A percentile compares a stretch with the other conserved stretches of the same genome.
phyloP scores from a whole-genome alignment of 2,888 invertebrate genomes.

The Ophioninae sp. region DNA sequence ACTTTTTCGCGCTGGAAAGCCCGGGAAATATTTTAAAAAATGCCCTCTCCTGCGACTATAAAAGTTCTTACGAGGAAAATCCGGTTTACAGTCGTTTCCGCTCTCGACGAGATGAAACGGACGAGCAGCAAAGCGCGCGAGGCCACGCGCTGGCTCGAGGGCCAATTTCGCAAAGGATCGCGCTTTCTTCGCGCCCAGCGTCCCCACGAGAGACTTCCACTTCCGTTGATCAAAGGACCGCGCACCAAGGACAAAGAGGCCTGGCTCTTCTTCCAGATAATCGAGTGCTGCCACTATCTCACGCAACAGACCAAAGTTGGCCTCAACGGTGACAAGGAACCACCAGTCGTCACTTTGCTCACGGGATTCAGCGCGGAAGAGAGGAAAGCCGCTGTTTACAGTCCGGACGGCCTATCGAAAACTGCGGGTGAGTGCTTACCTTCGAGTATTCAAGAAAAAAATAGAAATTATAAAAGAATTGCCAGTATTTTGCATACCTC shows the following conservation, averaged over 20 bases:
- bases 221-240: conserved; percentile 89
- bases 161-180: conserved; percentile 92
- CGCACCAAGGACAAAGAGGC: conserved; percentile 88
- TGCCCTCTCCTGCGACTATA: no score
- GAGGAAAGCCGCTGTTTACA: conserved; percentile 84
- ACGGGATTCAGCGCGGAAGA: conserved; percentile 84
- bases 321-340: conserved; percentile 79
- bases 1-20: not conserved
- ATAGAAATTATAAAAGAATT: no score
- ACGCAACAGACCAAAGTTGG: conserved; percentile 81
- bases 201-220: conserved; percentile 88
- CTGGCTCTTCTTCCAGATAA: conserved; percentile 89
- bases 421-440: conserved; percentile 83
- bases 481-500: no score
- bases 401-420: conserved; percentile 89
- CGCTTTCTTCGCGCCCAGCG: conserved; percentile 93
- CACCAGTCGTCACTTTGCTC: conserved; percentile 88
- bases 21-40: not conserved
- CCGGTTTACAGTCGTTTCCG: conserved; percentile 88
- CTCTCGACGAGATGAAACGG: conserved; percentile 93
- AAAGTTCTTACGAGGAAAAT: no score
- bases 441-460: not conserved
- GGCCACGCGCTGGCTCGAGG: conserved; percentile 96
- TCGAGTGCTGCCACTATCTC: conserved; percentile 92
- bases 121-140: conserved; percentile 92